These are phyloP conservation scores for Drosophila neutralis DNA, from an alignment of 2,888 invertebrate species.

Conservation along the genomic window DNA sequence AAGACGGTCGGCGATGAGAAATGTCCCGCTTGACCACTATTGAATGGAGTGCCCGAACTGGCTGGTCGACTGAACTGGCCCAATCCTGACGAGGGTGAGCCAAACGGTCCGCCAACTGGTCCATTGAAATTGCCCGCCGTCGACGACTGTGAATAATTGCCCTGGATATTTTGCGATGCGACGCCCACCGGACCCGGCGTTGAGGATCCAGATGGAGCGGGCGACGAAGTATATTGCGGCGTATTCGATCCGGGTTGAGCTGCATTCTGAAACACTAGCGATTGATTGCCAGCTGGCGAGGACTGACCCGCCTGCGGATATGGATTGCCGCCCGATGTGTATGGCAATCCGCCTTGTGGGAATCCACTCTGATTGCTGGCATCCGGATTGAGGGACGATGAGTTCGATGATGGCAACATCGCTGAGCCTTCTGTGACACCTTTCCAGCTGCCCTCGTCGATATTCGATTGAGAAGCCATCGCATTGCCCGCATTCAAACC, in stretches of 20 bases:
- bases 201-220: slow-evolving; percentile 92
- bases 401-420: slow-evolving; percentile 87
- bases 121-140: slow-evolving; percentile 88
- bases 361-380: slow-evolving; percentile 88
- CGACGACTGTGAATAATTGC: slow-evolving; percentile 86
- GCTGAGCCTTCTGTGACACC: slow-evolving; percentile 89
- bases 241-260: slow-evolving; percentile 91
- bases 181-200: slow-evolving; percentile 91
- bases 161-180: slow-evolving; percentile 87
- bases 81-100: slow-evolving; percentile 88
- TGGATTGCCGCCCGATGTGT: slow-evolving; percentile 86
- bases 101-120: slow-evolving; percentile 88
- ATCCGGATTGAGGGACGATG: slow-evolving; percentile 87
- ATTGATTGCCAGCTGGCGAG: slow-evolving; percentile 90
- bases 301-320: slow-evolving; percentile 91
- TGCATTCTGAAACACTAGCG: slow-evolving; percentile 88
- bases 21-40: slow-evolving; percentile 83
- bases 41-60: slow-evolving; percentile 90
- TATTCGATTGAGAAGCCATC: slow-evolving; percentile 89
- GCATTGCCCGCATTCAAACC: slow-evolving; percentile 86
- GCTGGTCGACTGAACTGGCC: slow-evolving; percentile 88
- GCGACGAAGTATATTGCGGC: slow-evolving; percentile 94
- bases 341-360: slow-evolving; percentile 86
- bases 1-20: slow-evolving; percentile 86
- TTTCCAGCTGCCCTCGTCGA: slow-evolving; percentile 93